phyloP scores from a whole-genome alignment of 2,113 vertebrate genomes.

The Todiramphus saurophagus region DNA sequence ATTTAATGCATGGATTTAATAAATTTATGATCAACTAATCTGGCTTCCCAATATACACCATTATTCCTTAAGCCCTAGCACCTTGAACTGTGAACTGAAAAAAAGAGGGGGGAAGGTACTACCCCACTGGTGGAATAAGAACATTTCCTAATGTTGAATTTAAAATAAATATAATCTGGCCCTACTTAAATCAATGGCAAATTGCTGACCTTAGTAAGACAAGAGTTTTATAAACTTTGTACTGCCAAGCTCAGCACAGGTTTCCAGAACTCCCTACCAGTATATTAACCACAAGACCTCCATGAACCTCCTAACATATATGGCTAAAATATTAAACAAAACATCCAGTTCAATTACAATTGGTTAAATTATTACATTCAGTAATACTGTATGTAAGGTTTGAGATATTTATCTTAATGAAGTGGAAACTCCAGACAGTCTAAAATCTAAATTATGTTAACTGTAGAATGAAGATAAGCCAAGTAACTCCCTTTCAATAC shows the following conservation, averaged over 20 bases:
- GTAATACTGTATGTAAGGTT: not conserved
- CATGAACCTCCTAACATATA: not conserved
- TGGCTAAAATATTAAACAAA: conserved; percentile 9
- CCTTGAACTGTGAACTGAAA: not conserved
- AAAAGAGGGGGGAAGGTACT: not conserved
- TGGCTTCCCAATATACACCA: not conserved
- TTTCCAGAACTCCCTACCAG: not conserved
- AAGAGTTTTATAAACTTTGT: not conserved
- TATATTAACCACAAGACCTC: conserved; percentile 15
- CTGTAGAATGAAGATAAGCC: not conserved
- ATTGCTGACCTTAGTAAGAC: conserved; percentile 29
- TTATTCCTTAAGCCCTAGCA: not conserved
- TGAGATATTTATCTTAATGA: not conserved
- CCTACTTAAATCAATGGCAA: not conserved
- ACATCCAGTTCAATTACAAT: not conserved
- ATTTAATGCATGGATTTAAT: not conserved
- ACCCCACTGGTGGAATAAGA: not conserved
- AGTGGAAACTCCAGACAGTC: not conserved
- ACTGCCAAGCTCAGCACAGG: not conserved
- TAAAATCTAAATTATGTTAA: not conserved
- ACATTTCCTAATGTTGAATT: not conserved
- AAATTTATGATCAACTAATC: not conserved
- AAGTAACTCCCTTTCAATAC: not conserved
- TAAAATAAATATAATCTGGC: not conserved
- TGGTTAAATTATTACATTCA: not conserved